These are phyloP conservation scores for Aphelenchoides fujianensis DNA, from an alignment of 1,140 invertebrate species.

Conservation along the genomic window DNA sequence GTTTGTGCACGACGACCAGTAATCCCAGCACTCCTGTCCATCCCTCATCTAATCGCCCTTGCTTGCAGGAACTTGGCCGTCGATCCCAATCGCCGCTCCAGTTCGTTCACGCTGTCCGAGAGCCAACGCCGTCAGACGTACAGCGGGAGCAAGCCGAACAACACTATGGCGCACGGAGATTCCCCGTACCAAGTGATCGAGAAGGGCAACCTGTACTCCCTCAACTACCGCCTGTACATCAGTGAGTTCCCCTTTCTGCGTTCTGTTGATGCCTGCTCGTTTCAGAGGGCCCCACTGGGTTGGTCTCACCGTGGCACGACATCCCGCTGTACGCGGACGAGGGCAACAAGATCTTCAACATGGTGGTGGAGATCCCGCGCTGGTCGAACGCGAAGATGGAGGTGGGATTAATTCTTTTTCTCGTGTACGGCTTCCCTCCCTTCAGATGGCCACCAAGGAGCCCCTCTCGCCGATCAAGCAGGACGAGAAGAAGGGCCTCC, in stretches of 20 bases:
- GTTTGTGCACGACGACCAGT: slow-evolving; percentile 2
- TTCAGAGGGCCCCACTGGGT: slow-evolving; percentile 75
- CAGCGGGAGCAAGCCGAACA: background rate
- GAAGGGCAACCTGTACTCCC: slow-evolving; percentile 76
- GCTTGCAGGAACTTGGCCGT: slow-evolving; percentile 15
- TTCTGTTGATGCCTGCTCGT: slow-evolving; percentile 41
- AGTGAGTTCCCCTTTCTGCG: slow-evolving; percentile 70
- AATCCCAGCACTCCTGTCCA: background rate
- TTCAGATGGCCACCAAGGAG: slow-evolving; percentile 81
- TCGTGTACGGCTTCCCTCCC: slow-evolving; percentile 27
- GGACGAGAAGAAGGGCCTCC: slow-evolving; percentile 92
- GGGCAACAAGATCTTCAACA: slow-evolving; percentile 78
- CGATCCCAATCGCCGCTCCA: slow-evolving; percentile 17
- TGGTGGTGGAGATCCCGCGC: slow-evolving; percentile 96
- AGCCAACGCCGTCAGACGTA: slow-evolving; percentile 9
- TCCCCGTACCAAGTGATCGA: slow-evolving; percentile 62
- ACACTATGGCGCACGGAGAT: slow-evolving; percentile 28
- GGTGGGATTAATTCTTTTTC: slow-evolving; percentile 65
- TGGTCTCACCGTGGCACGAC: slow-evolving; percentile 94
- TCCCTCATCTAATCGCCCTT: background rate
- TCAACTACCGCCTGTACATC: slow-evolving; percentile 80
- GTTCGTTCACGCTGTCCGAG: slow-evolving; percentile 2
- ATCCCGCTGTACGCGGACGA: slow-evolving; percentile 85
- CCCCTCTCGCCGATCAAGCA: slow-evolving; percentile 94
- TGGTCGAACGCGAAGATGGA: slow-evolving; percentile 99